phyloP scores from a whole-genome alignment of 2,888 invertebrate species.

The Nebria salina region DNA sequence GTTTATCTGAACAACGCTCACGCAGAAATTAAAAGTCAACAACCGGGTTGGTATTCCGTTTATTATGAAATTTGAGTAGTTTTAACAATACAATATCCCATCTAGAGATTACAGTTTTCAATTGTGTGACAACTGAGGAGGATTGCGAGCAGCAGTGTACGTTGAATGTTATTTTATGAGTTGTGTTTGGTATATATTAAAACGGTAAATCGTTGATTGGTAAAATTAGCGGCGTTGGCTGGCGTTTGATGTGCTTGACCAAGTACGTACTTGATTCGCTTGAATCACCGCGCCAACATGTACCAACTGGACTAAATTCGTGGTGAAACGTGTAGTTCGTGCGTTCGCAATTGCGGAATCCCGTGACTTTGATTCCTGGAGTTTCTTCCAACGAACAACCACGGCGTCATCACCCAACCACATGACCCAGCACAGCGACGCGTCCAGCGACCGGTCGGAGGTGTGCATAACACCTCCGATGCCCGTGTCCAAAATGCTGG shows the following conservation, averaged over 20 bases:
- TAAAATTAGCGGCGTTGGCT: too few species aligned
- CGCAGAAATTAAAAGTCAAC: too few species aligned
- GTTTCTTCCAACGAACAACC: slow-evolving; percentile 55
- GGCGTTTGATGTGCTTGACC: background rate
- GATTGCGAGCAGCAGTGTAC: too few species aligned
- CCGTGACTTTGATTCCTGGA: slow-evolving; percentile 40
- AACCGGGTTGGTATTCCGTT: too few species aligned
- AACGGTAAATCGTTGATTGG: too few species aligned
- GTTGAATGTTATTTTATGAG: too few species aligned
- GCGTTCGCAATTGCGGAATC: background rate
- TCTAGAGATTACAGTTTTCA: too few species aligned
- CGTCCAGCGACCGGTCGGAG: slow-evolving; percentile 66
- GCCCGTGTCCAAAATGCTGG: slow-evolving; percentile 63
- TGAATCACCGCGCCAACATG: background rate
- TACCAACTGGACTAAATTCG: background rate
- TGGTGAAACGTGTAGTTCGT: slow-evolving; percentile 23
- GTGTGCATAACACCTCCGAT: slow-evolving; percentile 64
- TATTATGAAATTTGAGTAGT: too few species aligned
- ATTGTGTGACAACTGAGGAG: too few species aligned
- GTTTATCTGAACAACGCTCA: too few species aligned
- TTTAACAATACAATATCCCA: too few species aligned
- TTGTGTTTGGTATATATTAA: too few species aligned
- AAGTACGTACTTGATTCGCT: background rate
- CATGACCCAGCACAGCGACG: slow-evolving; percentile 66
- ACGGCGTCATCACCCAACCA: slow-evolving; percentile 66